phyloP scores from a whole-genome alignment of 2,797 vertebrate genomes.

The Enteromius anoplus region DNA sequence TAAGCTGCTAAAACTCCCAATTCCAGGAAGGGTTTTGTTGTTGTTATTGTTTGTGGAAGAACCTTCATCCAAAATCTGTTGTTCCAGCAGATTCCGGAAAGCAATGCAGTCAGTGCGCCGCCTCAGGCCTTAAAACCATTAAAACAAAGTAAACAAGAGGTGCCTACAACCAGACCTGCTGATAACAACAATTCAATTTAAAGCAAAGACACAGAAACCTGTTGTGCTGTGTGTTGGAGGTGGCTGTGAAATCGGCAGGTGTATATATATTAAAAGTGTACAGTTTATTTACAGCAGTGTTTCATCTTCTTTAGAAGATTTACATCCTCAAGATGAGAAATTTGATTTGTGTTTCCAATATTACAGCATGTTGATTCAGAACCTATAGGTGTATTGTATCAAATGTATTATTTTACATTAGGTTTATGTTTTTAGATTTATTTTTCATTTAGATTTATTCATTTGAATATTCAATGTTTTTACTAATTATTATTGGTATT shows the following conservation, averaged over 20 bases:
- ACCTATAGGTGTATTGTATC: too few relatives aligned
- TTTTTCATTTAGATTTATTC: too few relatives aligned
- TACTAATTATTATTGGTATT: too few relatives aligned
- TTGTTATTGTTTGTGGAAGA: slow-evolving; percentile 44
- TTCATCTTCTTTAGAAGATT: not conserved
- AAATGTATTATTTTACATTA: not conserved
- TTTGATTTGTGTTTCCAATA: not conserved
- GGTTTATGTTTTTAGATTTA: too few relatives aligned
- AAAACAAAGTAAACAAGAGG: slow-evolving; percentile 68
- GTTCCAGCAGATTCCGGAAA: slow-evolving; percentile 52
- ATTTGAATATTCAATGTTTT: too few relatives aligned
- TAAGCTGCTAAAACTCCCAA: slow-evolving; percentile 6
- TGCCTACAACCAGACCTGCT: slow-evolving; percentile 58
- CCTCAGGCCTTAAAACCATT: slow-evolving; percentile 54
- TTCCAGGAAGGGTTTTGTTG: slow-evolving; percentile 37
- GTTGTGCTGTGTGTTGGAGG: not conserved
- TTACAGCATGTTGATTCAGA: not conserved
- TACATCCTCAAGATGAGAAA: not conserved
- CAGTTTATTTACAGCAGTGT: not conserved
- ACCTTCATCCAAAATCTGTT: slow-evolving; percentile 42
- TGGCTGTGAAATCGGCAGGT: slow-evolving; percentile 1
- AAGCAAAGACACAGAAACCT: slow-evolving; percentile 39
- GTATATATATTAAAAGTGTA: not conserved
- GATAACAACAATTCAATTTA: slow-evolving; percentile 66
- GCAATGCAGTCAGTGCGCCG: slow-evolving; percentile 63